These are phyloP conservation scores for Echinarachnius parma DNA, from an alignment of 53 echinoderm and acorn worm species.

Conservation along the genomic window DNA sequence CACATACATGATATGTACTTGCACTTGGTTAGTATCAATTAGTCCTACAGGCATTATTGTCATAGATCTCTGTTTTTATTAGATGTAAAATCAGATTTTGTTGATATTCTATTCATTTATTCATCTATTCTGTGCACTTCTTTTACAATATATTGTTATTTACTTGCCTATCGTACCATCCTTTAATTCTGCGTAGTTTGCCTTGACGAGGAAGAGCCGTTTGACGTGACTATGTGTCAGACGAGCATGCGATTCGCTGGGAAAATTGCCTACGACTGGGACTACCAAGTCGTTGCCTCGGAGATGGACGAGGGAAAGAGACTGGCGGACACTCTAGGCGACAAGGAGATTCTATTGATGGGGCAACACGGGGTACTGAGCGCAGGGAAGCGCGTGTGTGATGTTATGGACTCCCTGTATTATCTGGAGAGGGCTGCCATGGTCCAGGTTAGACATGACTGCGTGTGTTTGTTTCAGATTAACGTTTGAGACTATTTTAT, in stretches of 20 bases:
- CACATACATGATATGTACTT: too few relatives aligned
- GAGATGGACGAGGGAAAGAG: slow-evolving; percentile 58
- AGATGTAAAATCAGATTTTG: too few relatives aligned
- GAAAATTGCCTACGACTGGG: slow-evolving; percentile 74
- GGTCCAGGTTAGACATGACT: slow-evolving; percentile 60
- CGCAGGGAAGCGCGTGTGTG: slow-evolving; percentile 50
- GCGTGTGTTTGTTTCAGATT: neutral
- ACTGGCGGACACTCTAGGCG: slow-evolving; percentile 50
- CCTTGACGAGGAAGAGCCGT: slow-evolving; percentile 13
- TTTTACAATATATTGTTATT: neutral
- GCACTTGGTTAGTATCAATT: too few relatives aligned
- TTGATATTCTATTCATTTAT: too few relatives aligned
- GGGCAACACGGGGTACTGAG: slow-evolving; percentile 83
- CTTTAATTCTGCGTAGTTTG: too few relatives aligned
- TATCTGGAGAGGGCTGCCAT: slow-evolving; percentile 78
- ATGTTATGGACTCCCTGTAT: slow-evolving; percentile 72
- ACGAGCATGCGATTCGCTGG: slow-evolving; percentile 62
- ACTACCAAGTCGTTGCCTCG: slow-evolving; percentile 61
- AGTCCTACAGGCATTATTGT: too few relatives aligned
- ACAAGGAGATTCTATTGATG: slow-evolving; percentile 69
- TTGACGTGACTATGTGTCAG: slow-evolving; percentile 46
- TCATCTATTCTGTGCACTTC: too few relatives aligned
- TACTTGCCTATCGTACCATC: neutral
- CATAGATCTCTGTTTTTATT: too few relatives aligned
- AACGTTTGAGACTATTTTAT: neutral